Percentiles rank a stretch among this genome's conserved stretches.
Evolutionary conservation across 2,113 vertebrate genomes (phyloP).

Genomic region (Dicentrarchus labrax): DNA sequence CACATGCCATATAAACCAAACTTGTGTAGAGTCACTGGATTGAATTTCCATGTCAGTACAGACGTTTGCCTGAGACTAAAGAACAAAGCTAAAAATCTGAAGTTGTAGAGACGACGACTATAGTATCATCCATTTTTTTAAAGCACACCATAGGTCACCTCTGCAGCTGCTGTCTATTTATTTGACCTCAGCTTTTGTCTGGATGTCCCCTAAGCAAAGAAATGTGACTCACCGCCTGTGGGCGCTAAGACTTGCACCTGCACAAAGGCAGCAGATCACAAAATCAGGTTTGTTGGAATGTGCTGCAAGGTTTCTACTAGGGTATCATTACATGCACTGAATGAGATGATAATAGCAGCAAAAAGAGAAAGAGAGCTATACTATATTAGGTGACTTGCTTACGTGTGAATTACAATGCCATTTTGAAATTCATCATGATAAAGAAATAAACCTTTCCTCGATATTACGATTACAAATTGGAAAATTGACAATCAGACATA

Average conservation of each 20-base stretch:
- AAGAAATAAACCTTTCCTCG: too few relatives aligned
- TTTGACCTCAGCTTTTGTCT: neutral
- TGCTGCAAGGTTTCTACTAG: neutral
- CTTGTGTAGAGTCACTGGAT: too few relatives aligned
- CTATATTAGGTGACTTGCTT: too few relatives aligned
- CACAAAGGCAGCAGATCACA: neutral
- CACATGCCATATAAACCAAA: too few relatives aligned
- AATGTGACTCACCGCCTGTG: conserved; percentile 6
- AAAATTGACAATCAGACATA: too few relatives aligned
- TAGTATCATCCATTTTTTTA: neutral
- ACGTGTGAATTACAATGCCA: too few relatives aligned
- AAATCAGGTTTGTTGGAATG: neutral
- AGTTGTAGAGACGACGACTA: neutral
- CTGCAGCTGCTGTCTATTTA: neutral
- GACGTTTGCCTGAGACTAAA: neutral
- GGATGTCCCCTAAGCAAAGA: neutral
- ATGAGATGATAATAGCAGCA: neutral
- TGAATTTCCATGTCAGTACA: neutral
- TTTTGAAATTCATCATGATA: too few relatives aligned
- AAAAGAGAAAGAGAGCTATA: too few relatives aligned
- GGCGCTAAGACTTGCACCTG: neutral
- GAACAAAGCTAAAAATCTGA: neutral
- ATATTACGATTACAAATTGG: too few relatives aligned
- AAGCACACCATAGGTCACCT: neutral
- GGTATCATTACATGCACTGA: neutral